phyloP scores from a whole-genome alignment of 2,113 vertebrate genomes.

The Nycticorax nycticorax region DNA sequence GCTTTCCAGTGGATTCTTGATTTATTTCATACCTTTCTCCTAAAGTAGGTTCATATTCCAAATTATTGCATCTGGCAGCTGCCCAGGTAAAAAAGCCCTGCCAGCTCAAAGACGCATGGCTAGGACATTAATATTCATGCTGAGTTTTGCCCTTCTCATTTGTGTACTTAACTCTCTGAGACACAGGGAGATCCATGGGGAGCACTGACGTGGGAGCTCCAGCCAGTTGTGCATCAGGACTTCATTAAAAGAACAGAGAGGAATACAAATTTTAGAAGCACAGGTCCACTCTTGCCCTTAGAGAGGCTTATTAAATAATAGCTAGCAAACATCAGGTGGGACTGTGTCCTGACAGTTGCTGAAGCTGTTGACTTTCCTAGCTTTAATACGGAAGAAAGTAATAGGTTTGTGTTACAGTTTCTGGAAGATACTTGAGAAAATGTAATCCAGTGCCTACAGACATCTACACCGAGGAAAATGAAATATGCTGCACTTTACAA shows the following conservation, averaged over 20 bases:
- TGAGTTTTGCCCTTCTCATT: conserved; percentile 12
- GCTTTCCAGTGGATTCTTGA: background rate
- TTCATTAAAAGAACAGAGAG: background rate
- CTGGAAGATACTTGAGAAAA: background rate
- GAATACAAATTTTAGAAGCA: background rate
- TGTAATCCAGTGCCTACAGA: background rate
- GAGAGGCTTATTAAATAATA: background rate
- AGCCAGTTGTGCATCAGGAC: background rate
- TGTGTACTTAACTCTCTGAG: conserved; percentile 22
- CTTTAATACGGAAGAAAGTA: background rate
- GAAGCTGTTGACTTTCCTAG: background rate
- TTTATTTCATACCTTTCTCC: background rate
- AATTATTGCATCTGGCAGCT: conserved; percentile 39
- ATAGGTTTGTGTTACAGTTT: background rate
- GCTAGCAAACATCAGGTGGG: background rate
- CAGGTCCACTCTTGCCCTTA: background rate
- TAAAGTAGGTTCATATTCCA: conserved; percentile 11
- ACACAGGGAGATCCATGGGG: background rate
- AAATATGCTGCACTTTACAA: background rate
- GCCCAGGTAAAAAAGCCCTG: background rate
- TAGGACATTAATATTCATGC: conserved; percentile 33
- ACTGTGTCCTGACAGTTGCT: background rate
- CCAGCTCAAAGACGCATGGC: background rate
- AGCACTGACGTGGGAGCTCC: background rate
- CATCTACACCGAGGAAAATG: background rate